Evolutionary conservation across 2,797 vertebrate genomes (phyloP).

Genomic region (Fringilla coelebs): DNA sequence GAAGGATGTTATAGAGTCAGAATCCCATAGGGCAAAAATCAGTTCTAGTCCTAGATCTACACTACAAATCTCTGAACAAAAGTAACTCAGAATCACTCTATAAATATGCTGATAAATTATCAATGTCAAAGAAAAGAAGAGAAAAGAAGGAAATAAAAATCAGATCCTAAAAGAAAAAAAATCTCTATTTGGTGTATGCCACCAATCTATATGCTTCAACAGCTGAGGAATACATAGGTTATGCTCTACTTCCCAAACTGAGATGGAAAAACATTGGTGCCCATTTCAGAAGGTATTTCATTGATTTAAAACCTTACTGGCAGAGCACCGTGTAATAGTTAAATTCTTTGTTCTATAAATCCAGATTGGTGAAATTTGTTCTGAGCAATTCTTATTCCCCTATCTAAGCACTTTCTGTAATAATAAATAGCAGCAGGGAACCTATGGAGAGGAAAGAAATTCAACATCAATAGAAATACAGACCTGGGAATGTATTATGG

Average conservation of each 20-base stretch:
- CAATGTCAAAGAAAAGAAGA: not conserved
- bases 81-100: not conserved
- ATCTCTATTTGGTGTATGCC: not conserved
- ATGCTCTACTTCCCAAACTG: not conserved
- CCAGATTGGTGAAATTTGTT: not conserved
- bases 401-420: not conserved
- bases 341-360: not conserved
- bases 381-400: not conserved
- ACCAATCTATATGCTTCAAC: not conserved
- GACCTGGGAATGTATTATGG: not conserved
- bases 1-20: not conserved
- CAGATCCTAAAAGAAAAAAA: not conserved
- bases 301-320: not conserved
- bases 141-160: not conserved
- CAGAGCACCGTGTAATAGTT: not conserved
- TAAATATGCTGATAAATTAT: not conserved
- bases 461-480: not conserved
- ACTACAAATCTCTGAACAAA: not conserved
- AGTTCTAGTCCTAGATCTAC: not conserved
- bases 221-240: not conserved
- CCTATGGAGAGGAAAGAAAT: not conserved
- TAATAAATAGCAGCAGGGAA: not conserved
- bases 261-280: not conserved
- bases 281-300: not conserved
- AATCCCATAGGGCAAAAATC: not conserved